Evolutionary conservation across 2,797 vertebrate genomes (phyloP).

Genomic region (Chaenodraco wilsoni): DNA sequence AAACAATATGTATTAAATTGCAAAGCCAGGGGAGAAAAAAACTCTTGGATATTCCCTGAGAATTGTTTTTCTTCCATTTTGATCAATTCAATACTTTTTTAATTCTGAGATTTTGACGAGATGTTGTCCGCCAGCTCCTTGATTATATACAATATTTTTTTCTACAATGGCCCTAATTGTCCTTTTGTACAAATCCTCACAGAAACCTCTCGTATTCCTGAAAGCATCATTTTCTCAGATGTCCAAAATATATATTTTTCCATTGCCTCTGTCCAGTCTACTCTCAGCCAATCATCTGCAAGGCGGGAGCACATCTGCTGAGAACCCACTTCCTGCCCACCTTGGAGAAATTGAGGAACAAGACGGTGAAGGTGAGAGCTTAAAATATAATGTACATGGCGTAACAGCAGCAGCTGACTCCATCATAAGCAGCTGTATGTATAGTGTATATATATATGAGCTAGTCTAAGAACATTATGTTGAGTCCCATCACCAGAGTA

Average conservation of each 20-base stretch:
- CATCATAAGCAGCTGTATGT: conserved; percentile 10
- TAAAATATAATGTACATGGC: conserved; percentile 2
- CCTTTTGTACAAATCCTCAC: too few species aligned
- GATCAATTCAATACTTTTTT: too few species aligned
- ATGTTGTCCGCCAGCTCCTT: too few species aligned
- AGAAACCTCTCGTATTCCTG: neutral
- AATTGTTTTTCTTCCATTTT: too few species aligned
- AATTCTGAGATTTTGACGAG: too few species aligned
- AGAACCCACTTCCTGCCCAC: conserved; percentile 95
- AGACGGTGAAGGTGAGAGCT: conserved; percentile 88
- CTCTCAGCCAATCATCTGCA: conserved; percentile 97
- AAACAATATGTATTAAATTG: too few species aligned
- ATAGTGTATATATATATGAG: neutral
- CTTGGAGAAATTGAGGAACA: conserved; percentile 95
- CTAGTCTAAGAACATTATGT: neutral
- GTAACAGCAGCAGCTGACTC: neutral
- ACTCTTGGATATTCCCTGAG: too few species aligned
- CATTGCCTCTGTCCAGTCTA: conserved; percentile 84
- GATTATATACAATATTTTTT: too few species aligned
- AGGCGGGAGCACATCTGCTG: conserved; percentile 92
- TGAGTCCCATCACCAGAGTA: conserved; percentile 8
- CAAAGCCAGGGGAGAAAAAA: too few species aligned
- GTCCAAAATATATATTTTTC: neutral
- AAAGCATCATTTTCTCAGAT: neutral
- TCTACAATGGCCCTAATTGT: too few species aligned